Evolutionary conservation across 2,888 invertebrate genomes (phyloP), one percentile per base, ranked within the genome.

Genomic region (Cheilosia impressa): DNA sequence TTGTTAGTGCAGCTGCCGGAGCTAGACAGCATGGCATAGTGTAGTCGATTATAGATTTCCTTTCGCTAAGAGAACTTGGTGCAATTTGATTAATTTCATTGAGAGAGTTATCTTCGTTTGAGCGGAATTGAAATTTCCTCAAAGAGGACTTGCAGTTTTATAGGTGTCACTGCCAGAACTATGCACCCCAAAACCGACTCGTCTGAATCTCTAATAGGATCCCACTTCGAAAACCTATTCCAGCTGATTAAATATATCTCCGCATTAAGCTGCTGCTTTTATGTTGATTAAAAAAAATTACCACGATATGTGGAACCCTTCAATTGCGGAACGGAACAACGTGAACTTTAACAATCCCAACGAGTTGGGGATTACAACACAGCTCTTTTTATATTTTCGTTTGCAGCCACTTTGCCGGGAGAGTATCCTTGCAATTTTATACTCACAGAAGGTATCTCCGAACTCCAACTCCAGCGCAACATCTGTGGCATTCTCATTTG

Each of bases 11-110:
- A 17, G n/a, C 6, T 43, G 45, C 9, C 34, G 60, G 66, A 60
- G 57, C 45, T 45, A 45, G 34, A 45, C 41, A 43, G 47, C 6
- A 47, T 19, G 38, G 52, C 19, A 41, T 7, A 19, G 47, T 10
- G 52, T 57, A 69, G 71, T 45, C 10, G 60, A 78, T 83, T 78
- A 79, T 84, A 73, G 79, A 84, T 84, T 79, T 84, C 62, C 73
- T 69, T 22, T 53, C 55, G 27, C 17, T 55, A 15, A 17, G 63
- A 52, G 71, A 41, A 58, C 41, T 58, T 79, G 52, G 68, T 84
- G 73, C 45, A 79, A 84, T 84, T 73, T 73, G 63, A 78, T 78
- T 71, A 83, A 72, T 72, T 53, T 31, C 68, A 69, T 79, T 75
- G 68, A 62, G 45, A 77, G 66, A 65, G 71, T 82, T 76, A 82